phyloP scores from a whole-genome alignment of 64 coral and sea anemone species.

The Montipora foliosa region DNA sequence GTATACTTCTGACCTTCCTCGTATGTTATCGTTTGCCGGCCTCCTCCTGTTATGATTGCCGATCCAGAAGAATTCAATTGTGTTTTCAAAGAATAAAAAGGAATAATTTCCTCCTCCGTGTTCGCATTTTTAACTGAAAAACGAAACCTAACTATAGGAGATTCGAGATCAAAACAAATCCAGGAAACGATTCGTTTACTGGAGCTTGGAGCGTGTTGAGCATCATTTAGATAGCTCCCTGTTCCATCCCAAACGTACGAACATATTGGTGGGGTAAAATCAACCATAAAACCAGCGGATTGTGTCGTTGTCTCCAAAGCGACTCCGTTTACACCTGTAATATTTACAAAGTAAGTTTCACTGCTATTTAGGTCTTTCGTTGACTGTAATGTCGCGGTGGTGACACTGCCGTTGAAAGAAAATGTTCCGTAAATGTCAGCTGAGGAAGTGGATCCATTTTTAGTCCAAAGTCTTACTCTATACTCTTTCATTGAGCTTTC shows the following conservation, averaged over 20 bases:
- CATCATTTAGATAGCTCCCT: slow-evolving; percentile 19
- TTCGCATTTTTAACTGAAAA: slow-evolving; percentile 82
- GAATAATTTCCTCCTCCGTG: slow-evolving; percentile 63
- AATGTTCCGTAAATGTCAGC: slow-evolving; percentile 66
- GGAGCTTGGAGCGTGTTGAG: slow-evolving; percentile 60
- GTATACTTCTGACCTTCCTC: slow-evolving; percentile 75
- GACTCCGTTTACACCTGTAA: slow-evolving; percentile 84
- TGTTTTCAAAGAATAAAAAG: slow-evolving; percentile 73
- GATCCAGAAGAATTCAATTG: slow-evolving; percentile 57
- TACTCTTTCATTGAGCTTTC: slow-evolving; percentile 80
- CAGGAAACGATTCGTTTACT: slow-evolving; percentile 74
- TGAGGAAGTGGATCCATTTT: neutral
- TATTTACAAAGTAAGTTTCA: slow-evolving; percentile 74
- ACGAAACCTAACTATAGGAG: slow-evolving; percentile 62
- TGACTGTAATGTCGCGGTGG: slow-evolving; percentile 13
- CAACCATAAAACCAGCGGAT: slow-evolving; percentile 88
- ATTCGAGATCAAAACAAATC: slow-evolving; percentile 83
- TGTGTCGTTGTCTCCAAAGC: slow-evolving; percentile 32
- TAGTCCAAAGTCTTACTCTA: slow-evolving; percentile 38
- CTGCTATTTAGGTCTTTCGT: slow-evolving; percentile 49
- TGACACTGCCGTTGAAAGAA: slow-evolving; percentile 34
- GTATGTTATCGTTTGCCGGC: slow-evolving; percentile 55
- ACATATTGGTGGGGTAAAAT: slow-evolving; percentile 86
- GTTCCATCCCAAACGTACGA: slow-evolving; percentile 73
- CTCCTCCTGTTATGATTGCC: slow-evolving; percentile 77